Evolutionary conservation across 2,888 invertebrate species (phyloP).

Genomic region (Pterostichus niger): DNA sequence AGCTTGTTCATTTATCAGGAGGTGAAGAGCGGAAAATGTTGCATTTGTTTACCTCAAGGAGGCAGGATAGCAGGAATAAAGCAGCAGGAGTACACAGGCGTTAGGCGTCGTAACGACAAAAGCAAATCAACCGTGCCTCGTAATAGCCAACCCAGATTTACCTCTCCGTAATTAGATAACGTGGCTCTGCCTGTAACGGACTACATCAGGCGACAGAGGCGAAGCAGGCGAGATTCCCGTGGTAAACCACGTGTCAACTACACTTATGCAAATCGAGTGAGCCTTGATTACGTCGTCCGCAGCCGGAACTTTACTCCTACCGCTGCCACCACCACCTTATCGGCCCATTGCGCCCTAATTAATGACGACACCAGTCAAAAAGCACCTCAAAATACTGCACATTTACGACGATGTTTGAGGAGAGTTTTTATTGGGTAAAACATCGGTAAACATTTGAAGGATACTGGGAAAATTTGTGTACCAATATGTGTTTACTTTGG

Average conservation of each 20-base stretch:
- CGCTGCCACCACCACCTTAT: neutral
- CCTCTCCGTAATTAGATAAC: constrained; percentile 38
- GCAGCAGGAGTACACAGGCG: neutral
- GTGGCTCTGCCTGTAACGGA: neutral
- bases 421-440: neutral
- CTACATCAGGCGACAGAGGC: constrained; percentile 2
- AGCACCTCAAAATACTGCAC: too few relatives aligned
- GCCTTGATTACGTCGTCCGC: constrained; percentile 55
- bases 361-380: neutral
- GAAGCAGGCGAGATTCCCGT: constrained; percentile 27
- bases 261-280: constrained; percentile 60
- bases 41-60: constrained; percentile 25
- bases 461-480: constrained; percentile 1
- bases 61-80: constrained; percentile 18
- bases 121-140: constrained; percentile 37
- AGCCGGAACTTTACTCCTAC: constrained; percentile 6
- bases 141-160: constrained; percentile 36
- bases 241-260: constrained; percentile 63
- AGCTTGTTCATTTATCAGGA: constrained; percentile 1
- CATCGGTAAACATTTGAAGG: neutral
- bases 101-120: constrained; percentile 14
- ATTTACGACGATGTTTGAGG: neutral
- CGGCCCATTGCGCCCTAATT: constrained; percentile 18
- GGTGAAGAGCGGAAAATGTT: neutral
- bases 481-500: constrained; percentile 26